These are phyloP conservation scores for Eilema caniola DNA, from an alignment of 2,888 invertebrate species.

Conservation along the genomic window DNA sequence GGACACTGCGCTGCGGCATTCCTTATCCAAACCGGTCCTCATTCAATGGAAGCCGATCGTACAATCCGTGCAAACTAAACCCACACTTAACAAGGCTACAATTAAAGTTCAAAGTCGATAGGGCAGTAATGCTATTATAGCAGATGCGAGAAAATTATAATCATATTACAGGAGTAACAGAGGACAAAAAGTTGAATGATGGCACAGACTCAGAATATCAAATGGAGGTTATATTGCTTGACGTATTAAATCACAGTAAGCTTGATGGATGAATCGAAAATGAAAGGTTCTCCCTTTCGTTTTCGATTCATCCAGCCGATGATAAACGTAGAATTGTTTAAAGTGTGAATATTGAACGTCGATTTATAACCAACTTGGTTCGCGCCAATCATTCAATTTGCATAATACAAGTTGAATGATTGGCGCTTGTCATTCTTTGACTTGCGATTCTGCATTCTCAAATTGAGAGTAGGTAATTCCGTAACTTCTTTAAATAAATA, in stretches of 20 bases:
- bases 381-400: too few relatives aligned
- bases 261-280: constrained; percentile 64
- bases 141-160: constrained; percentile 74
- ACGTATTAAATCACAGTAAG: constrained; percentile 62
- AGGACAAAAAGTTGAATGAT: constrained; percentile 77
- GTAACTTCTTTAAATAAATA: neutral
- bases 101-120: constrained; percentile 51
- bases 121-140: constrained; percentile 43
- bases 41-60: constrained; percentile 80
- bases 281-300: constrained; percentile 49
- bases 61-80: constrained; percentile 55
- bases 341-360: constrained; percentile 4
- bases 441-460: neutral
- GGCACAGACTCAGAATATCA: constrained; percentile 71
- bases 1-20: constrained; percentile 74
- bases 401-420: neutral
- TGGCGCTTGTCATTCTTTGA: neutral
- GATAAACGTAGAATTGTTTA: constrained; percentile 35
- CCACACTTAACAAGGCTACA: constrained; percentile 53
- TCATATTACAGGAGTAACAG: constrained; percentile 76
- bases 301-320: constrained; percentile 34
- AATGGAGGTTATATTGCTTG: constrained; percentile 59
- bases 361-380: neutral
- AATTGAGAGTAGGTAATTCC: too few relatives aligned
- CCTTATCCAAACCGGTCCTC: constrained; percentile 79